Base-by-base conservation (phyloP, 2,113 vertebrate species). In the Siniperca knerii region DNA sequence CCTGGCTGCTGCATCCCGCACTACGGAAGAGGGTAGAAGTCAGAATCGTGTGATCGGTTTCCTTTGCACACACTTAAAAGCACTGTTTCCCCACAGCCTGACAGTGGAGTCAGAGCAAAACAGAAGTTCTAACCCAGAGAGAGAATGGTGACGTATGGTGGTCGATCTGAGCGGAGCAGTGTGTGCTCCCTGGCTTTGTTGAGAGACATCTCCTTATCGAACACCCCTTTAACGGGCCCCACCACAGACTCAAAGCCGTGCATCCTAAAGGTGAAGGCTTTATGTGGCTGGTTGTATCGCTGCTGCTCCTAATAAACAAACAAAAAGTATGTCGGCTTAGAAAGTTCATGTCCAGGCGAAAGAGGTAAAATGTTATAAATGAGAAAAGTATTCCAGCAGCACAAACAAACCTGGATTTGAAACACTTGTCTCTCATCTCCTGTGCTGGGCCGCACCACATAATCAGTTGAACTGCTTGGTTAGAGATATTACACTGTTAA, bases 111-210 rank as follows among this genome's bases (percentile, higher is more conserved):
- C 0, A 18, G 13, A 29, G 5, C n/a, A 69, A 77, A 83, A 69
- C 4, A 50, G 9, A 69, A 37, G 33, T 13, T 79, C 96, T 95
- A 92, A 99, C 98, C 98, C 0, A 99, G 96, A 58, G 98, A 99
- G 65, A 99, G 94, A 84, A 99, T 99, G 91, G 98, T 99, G 92
- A 99, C 98, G 0, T 99, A 99, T 0, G 98, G 97, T 0, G 98
- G 98, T 1, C 98, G 93, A 92, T 99, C 98, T 0, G 98, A 99
- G 72, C 98, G 97, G 74, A 99, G 96, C 76, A 99, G 94, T 0
- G 98, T 99, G 89, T 99, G 98, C 80, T 99, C 98, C 18, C 98
- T 95, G 52, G 98, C 98, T 95, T 99, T 99, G 95, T 99, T 99
- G 40, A 99, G 95, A 0, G 98, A 99, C 7, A 98, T 99, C 92